A percentile compares a stretch with the other conserved stretches of the same genome.
Evolutionary conservation across 2,113 vertebrate genomes (phyloP).

Genomic region (Heterocephalus glaber): DNA sequence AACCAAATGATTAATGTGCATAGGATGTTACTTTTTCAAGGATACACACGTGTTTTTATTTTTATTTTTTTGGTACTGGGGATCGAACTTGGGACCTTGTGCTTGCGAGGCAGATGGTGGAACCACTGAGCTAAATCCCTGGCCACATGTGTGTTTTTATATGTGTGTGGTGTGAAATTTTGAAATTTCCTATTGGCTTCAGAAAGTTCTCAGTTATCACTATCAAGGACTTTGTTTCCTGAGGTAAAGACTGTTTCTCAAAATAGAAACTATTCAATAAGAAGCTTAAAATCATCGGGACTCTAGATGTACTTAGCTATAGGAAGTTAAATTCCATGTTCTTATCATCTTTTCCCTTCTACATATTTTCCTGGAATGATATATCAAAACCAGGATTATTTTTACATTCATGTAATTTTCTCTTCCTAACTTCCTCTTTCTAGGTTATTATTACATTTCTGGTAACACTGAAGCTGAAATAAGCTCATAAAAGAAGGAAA

Average conservation of each 20-base stretch:
- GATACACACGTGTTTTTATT: too few relatives aligned
- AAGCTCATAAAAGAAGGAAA: slow-evolving; percentile 65
- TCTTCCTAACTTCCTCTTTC: slow-evolving; percentile 65
- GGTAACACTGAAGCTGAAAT: slow-evolving; percentile 72
- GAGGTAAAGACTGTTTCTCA: slow-evolving; percentile 68
- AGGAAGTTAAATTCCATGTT: slow-evolving; percentile 18
- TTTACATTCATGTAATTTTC: slow-evolving; percentile 60
- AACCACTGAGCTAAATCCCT: too few relatives aligned
- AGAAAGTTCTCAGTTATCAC: slow-evolving; percentile 73
- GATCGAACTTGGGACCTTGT: too few relatives aligned
- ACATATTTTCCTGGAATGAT: slow-evolving; percentile 44
- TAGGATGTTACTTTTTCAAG: slow-evolving; percentile 76
- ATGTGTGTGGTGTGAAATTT: slow-evolving; percentile 72
- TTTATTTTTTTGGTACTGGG: too few relatives aligned
- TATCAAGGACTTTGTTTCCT: slow-evolving; percentile 74
- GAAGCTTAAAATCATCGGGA: slow-evolving; percentile 35
- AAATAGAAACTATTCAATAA: slow-evolving; percentile 65
- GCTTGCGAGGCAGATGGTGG: too few relatives aligned
- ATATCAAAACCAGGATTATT: neutral
- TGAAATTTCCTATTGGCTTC: slow-evolving; percentile 74
- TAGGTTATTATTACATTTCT: slow-evolving; percentile 56
- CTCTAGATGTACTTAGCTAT: slow-evolving; percentile 55
- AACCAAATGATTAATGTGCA: slow-evolving; percentile 75
- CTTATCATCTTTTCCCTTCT: slow-evolving; percentile 44
- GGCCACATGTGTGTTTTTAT: slow-evolving; percentile 76